Evolutionary conservation across 2,797 vertebrate species (phyloP).

Genomic region (Semotilus atromaculatus): DNA sequence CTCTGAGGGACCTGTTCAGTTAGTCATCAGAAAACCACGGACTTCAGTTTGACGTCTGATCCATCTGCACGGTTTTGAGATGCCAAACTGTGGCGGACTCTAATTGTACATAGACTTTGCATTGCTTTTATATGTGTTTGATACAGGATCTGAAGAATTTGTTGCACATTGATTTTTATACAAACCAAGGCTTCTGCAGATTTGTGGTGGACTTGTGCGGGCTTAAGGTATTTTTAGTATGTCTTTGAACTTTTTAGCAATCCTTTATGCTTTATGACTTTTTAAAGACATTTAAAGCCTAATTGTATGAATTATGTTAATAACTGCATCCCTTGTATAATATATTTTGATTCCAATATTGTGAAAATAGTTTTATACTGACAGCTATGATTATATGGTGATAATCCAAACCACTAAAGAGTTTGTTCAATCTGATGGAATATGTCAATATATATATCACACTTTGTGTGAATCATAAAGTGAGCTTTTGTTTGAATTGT

Average conservation of each 20-base stretch:
- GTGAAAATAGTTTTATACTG: background rate
- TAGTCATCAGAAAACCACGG: constrained; percentile 85
- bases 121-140: constrained; percentile 33
- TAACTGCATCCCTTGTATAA: constrained; percentile 10
- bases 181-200: constrained; percentile 26
- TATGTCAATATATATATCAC: background rate
- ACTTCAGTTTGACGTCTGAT: constrained; percentile 73
- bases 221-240: constrained; percentile 16
- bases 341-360: constrained; percentile 41
- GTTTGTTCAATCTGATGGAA: constrained; percentile 1
- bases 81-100: constrained; percentile 49
- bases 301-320: constrained; percentile 9
- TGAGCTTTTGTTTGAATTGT: constrained; percentile 9
- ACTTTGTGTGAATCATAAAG: background rate
- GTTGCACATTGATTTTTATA: constrained; percentile 41
- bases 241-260: constrained; percentile 11
- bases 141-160: constrained; percentile 13
- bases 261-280: background rate
- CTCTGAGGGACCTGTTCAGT: constrained; percentile 84
- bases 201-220: background rate
- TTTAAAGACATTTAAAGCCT: constrained; percentile 18
- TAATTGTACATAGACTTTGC: constrained; percentile 33
- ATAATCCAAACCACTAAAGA: constrained; percentile 23
- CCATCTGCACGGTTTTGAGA: constrained; percentile 23
- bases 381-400: constrained; percentile 17